Conservation (phyloP, 2,888 invertebrate species). For the Muschampia staudingeri region DNA sequence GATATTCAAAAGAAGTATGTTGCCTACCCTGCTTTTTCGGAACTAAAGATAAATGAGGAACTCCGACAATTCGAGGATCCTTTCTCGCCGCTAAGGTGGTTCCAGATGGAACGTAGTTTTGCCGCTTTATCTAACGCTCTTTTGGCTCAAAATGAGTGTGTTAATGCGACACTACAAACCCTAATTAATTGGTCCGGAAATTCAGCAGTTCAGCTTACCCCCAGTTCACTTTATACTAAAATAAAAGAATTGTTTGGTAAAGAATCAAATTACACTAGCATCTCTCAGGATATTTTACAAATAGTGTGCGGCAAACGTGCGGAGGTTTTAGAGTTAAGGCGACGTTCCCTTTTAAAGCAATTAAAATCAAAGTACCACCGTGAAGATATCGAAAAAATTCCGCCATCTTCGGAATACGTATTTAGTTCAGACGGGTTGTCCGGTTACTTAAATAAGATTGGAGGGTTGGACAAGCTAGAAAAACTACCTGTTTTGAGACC, state of each 20-base stretch:
- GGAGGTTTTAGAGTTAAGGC: slow-evolving; percentile 13
- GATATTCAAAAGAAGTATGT: slow-evolving; percentile 58
- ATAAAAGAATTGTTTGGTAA: slow-evolving; percentile 49
- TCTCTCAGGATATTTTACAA: slow-evolving; percentile 56
- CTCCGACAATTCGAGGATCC: slow-evolving; percentile 39
- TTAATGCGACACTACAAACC: slow-evolving; percentile 44
- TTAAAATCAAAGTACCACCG: slow-evolving; percentile 29
- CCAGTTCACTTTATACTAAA: slow-evolving; percentile 50
- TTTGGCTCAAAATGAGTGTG: slow-evolving; percentile 56
- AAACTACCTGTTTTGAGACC: neutral
- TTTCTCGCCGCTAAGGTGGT: slow-evolving; percentile 33
- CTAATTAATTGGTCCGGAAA: slow-evolving; percentile 49
- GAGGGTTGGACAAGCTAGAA: slow-evolving; percentile 1
- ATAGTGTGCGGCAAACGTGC: slow-evolving; percentile 22
- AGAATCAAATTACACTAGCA: slow-evolving; percentile 44
- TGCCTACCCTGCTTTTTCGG: slow-evolving; percentile 56
- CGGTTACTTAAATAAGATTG: neutral
- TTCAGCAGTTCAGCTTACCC: slow-evolving; percentile 11
- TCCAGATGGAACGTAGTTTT: slow-evolving; percentile 59
- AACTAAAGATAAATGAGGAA: slow-evolving; percentile 53
- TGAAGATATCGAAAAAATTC: slow-evolving; percentile 24
- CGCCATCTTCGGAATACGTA: slow-evolving; percentile 16
- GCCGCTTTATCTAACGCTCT: slow-evolving; percentile 57
- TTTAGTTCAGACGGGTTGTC: slow-evolving; percentile 3
- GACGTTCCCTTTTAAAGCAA: neutral